A percentile compares a stretch with the other conserved stretches of the same genome.
Evolutionary conservation across 2,113 vertebrate species (phyloP).

Genomic region (Dinomys branickii): DNA sequence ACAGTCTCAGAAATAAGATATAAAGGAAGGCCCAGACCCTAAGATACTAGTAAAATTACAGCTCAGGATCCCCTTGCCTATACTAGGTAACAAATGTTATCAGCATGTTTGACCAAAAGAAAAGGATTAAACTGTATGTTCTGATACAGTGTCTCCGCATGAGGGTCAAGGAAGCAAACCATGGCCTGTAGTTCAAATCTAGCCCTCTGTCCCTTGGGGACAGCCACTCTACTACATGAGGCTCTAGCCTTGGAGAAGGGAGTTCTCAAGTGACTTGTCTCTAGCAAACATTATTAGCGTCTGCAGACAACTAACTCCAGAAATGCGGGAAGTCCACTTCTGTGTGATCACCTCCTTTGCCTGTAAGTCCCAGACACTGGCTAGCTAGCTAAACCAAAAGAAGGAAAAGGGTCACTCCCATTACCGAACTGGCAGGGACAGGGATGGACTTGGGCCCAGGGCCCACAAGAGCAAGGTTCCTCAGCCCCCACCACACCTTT

Average conservation of each 20-base stretch:
- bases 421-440: neutral
- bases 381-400: neutral
- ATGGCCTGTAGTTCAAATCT: neutral
- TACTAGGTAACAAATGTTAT: neutral
- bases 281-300: neutral
- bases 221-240: neutral
- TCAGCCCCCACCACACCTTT: neutral
- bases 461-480: accelerated
- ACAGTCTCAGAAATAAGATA: neutral
- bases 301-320: neutral
- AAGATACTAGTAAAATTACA: neutral
- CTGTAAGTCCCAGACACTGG: neutral
- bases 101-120: neutral
- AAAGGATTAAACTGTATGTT: neutral
- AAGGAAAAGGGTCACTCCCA: neutral
- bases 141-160: neutral
- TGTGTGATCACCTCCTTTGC: neutral
- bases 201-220: neutral
- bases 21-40: neutral
- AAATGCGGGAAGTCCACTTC: neutral
- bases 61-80: neutral
- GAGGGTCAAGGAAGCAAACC: neutral
- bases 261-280: neutral
- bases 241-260: accelerated
- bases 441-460: too few relatives aligned